Percentiles rank a stretch among this genome's conserved stretches.
phyloP scores from a whole-genome alignment of 37 sponge, comb jelly and placozoan species.

The Chondrilla cf. caribensis region DNA sequence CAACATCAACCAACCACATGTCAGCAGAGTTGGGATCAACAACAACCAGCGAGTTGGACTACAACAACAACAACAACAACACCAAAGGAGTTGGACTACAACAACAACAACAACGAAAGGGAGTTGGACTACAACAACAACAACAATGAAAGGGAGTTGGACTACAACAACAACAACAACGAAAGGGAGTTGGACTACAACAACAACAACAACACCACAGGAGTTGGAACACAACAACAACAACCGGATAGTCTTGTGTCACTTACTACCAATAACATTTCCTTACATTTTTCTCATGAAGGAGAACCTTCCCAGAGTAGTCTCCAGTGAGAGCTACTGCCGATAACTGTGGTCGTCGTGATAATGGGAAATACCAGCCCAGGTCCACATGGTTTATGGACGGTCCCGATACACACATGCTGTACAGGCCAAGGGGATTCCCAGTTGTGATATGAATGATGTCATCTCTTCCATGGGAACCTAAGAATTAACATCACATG shows the following conservation, averaged over 20 bases:
- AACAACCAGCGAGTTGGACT: slow-evolving; percentile 28
- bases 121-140: no score
- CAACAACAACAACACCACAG: no score
- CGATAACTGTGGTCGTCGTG: slow-evolving; percentile 11
- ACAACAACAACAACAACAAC: not conserved
- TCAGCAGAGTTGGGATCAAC: slow-evolving; percentile 27
- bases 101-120: no score
- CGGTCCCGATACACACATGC: slow-evolving; percentile 10
- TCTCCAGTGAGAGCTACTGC: slow-evolving; percentile 14
- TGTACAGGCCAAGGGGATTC: slow-evolving; percentile 39
- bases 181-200: no score
- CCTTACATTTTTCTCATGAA: slow-evolving; percentile 50
- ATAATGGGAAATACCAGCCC: slow-evolving; percentile 1
- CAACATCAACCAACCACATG: not conserved
- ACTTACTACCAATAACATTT: no score
- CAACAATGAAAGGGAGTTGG: no score
- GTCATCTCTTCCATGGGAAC: not conserved
- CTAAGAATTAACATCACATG: not conserved
- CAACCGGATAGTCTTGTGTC: no score
- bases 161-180: no score
- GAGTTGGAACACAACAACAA: no score
- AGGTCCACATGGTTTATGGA: slow-evolving; percentile 32
- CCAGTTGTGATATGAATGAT: slow-evolving; percentile 38
- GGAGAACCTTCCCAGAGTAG: slow-evolving; percentile 30
- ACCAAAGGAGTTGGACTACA: no score